Evolutionary conservation across 2,797 vertebrate species (phyloP).

Genomic region (Naso thynnoides): DNA sequence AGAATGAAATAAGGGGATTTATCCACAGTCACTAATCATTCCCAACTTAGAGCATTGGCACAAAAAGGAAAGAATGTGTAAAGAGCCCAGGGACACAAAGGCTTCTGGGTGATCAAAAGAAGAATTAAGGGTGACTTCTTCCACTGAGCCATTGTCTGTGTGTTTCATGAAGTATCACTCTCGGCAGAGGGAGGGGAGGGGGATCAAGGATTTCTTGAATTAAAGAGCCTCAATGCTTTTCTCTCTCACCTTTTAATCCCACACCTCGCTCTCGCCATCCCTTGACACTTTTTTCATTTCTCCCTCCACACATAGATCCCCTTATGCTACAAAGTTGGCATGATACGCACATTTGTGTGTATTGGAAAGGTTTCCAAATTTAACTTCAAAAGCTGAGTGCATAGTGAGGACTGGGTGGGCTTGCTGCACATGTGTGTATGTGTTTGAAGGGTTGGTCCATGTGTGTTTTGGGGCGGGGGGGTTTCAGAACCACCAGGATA

Average conservation of each 20-base stretch:
- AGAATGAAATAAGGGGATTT: slow-evolving; percentile 79
- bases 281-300: slow-evolving; percentile 51
- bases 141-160: slow-evolving; percentile 79
- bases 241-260: slow-evolving; percentile 75
- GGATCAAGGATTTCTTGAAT: slow-evolving; percentile 80
- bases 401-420: slow-evolving; percentile 73
- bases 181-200: slow-evolving; percentile 42
- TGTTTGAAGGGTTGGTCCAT: slow-evolving; percentile 55
- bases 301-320: slow-evolving; percentile 59
- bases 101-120: slow-evolving; percentile 83
- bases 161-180: slow-evolving; percentile 83
- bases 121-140: slow-evolving; percentile 87
- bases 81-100: slow-evolving; percentile 80
- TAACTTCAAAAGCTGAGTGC: slow-evolving; percentile 65
- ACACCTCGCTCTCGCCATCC: slow-evolving; percentile 54
- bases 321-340: slow-evolving; percentile 59
- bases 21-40: slow-evolving; percentile 82
- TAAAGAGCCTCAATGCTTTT: slow-evolving; percentile 77
- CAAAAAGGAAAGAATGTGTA: slow-evolving; percentile 81
- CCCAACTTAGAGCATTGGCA: slow-evolving; percentile 76
- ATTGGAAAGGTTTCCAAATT: slow-evolving; percentile 64
- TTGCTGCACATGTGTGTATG: slow-evolving; percentile 64
- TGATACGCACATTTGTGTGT: slow-evolving; percentile 53
- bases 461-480: slow-evolving; percentile 45
- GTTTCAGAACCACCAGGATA: slow-evolving; percentile 69